Evolutionary conservation across 2,888 invertebrate species (phyloP), one percentile per base, ranked within the genome.

Genomic region (Ecliptopera silaceata): DNA sequence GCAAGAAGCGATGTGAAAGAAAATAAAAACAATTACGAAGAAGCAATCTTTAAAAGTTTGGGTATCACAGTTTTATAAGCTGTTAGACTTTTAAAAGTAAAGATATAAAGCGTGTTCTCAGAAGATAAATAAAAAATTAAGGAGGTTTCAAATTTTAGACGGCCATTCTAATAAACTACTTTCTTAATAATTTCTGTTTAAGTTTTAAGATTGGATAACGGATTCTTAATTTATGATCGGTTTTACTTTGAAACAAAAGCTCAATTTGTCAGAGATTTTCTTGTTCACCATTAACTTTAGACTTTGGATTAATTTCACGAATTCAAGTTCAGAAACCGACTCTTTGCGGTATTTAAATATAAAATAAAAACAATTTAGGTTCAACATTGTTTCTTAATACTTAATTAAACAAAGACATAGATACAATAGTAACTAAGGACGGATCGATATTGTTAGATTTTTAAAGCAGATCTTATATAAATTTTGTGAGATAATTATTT

Each of bases 211-310:
- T 82, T 79, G 79, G 78, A 76, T 78, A 72, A 74, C 76, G 72
- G 71, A 78, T 80, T 79, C 72, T 71, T 81, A 81, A 85, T 85
- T 85, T 84, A 84, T 79, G 79, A 83, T 82, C 76, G 78, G 77
- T 79, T 80, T 80, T 81, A 82, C 80, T 80, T 79, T 73, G 71
- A 64, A 77, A 81, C 79, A 75, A 80, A 82, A 79, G 74, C 74
- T 78, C 80, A 83, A 80, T 80, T 80, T 75, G 77, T 74, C 72
- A 66, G 65, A 71, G 70, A 81, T 79, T 76, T 79, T 76, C 74
- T 43, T 72, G 69, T 67, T 61, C 66, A 61, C 53, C 68, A 70
- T 72, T 72, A 69, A 74, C 68, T 72, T 71, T 69, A 70, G 66
- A 81, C 75, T 82, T 81, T 69, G 70, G 76, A 76, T 77, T 77